Percentiles rank a stretch among this genome's conserved stretches.
These are phyloP conservation scores for Elymnias hypermnestra DNA, from an alignment of 1,140 invertebrate species.

Conservation along the genomic window DNA sequence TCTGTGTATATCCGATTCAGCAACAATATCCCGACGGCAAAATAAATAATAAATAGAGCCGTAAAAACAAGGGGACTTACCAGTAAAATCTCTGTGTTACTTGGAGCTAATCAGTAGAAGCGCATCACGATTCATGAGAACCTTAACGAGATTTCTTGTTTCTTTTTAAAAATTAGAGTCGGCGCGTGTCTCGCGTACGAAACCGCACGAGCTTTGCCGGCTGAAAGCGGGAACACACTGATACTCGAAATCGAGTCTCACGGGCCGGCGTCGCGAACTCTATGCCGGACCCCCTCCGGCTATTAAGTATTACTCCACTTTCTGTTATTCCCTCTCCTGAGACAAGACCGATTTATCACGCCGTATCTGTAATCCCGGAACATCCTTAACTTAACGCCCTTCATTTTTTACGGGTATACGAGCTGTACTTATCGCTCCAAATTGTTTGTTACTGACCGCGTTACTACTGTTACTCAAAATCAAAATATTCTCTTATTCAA, in stretches of 20 bases:
- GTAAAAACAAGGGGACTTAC: conserved; percentile 1
- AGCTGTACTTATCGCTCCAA: not conserved
- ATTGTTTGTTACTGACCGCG: conserved; percentile 5
- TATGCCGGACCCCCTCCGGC: conserved; percentile 39
- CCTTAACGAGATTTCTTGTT: conserved; percentile 13
- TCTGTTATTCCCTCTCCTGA: conserved; percentile 57
- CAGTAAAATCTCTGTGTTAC: conserved; percentile 2
- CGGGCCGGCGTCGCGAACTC: conserved; percentile 2
- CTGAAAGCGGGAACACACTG: conserved; percentile 56
- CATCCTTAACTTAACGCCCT: conserved; percentile 30
- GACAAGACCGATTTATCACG: conserved; percentile 58
- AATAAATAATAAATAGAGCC: not conserved
- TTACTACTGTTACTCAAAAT: conserved; percentile 4
- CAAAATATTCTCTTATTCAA: too few relatives aligned
- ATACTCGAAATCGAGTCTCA: conserved; percentile 4
- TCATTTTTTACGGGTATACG: conserved; percentile 14
- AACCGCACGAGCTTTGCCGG: conserved; percentile 39
- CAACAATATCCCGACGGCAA: too few relatives aligned
- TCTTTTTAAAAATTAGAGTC: conserved; percentile 7
- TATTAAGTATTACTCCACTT: conserved; percentile 64
- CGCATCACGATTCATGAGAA: conserved; percentile 20
- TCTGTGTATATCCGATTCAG: too few relatives aligned
- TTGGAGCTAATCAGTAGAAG: conserved; percentile 10
- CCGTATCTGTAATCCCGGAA: conserved; percentile 44
- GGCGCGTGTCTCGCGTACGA: conserved; percentile 18